phyloP scores from a whole-genome alignment of 1,140 invertebrate species.

The Eriosoma lanigerum region DNA sequence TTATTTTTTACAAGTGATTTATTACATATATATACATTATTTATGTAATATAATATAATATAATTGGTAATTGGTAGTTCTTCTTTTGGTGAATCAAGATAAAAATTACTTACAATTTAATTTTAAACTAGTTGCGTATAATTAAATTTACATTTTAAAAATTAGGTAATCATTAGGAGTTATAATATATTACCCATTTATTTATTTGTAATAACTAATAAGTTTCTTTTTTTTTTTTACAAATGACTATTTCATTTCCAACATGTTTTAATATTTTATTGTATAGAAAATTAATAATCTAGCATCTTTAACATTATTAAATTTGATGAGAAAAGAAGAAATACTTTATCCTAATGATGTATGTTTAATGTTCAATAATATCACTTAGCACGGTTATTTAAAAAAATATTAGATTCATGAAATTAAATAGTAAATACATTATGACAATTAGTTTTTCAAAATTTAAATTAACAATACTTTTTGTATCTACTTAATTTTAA shows the following conservation, averaged over 20 bases:
- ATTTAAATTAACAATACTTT: neutral
- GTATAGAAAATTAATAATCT: neutral
- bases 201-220: neutral
- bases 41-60: too few relatives aligned
- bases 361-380: neutral
- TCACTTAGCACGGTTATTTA: constrained; percentile 13
- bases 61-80: constrained; percentile 14
- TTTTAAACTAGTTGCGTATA: neutral
- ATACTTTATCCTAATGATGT: neutral
- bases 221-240: neutral
- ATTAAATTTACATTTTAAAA: neutral
- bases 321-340: neutral
- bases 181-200: too few relatives aligned
- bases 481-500: constrained; percentile 6
- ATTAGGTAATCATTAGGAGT: too few relatives aligned
- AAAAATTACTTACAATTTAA: neutral
- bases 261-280: neutral
- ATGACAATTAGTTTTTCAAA: neutral
- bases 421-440: constrained; percentile 13
- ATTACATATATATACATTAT: too few relatives aligned
- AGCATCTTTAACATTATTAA: neutral
- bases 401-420: constrained; percentile 9
- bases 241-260: neutral
- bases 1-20: neutral
- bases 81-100: constrained; percentile 24